Evolutionary conservation across 2,797 vertebrate genomes (phyloP), one percentile per base, ranked within the genome.

Genomic region (Bradypodion pumilum): DNA sequence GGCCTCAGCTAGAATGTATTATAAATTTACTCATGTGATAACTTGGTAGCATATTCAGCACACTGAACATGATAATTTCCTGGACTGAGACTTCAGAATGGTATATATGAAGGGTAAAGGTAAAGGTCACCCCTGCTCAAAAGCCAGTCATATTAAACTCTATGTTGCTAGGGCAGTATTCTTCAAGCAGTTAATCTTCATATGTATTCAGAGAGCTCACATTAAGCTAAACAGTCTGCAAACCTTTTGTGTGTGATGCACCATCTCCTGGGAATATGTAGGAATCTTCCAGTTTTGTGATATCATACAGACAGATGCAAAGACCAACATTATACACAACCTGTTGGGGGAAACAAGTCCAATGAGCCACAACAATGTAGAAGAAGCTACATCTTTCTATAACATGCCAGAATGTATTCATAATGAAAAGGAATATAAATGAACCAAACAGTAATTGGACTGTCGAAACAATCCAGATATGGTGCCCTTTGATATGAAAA

Each of bases 191-290:
- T 80, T 68, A 59, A 21, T 21, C 74, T 42, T 42, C 69, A 5
- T 74, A 63, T 21, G 13, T n/a, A 66, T 42, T 40, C 12, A 49
- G 65, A 79, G 35, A 52, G 8, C 5, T 35, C 32, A 52, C 37
- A 52, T 6, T 32, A 32, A 89, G 32, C 25, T 70, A 78, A 78
- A 62, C 15, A 74, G 62, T 77, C 49, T n/a, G 52, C 77, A 56
- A 72, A 99, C 99, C 99, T 98, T 99, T 99, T 59, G 98, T 99
- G 88, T 99, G 99, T 0, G 98, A 98, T 0, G 98, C 99, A 16
- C 99, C 98, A 3, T 99, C 98, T 15, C 98, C 99, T 0, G 99
- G 99, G 91, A 99, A 99, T 89, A 99, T 99, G 42, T 98, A 99
- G 0, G 99, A 98, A 32, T 99, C 98, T 52, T 99, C 99, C 93